Conservation (phyloP, 2,888 invertebrate genomes). For the Caenorhabditis drosophilae region DNA sequence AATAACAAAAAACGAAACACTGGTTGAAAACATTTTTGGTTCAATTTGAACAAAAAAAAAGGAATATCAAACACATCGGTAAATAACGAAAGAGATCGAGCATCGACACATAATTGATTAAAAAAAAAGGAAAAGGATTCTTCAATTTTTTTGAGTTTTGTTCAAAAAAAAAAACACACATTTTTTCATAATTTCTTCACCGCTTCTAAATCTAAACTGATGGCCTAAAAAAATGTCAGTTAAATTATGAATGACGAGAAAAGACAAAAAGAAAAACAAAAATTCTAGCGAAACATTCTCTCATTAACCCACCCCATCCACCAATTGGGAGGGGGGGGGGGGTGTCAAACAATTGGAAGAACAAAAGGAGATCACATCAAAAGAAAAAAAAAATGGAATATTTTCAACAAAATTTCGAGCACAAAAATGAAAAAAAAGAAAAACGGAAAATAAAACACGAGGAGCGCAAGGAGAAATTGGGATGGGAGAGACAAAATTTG, state of each 20-base stretch:
- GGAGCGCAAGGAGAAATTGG: background rate
- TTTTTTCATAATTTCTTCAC: too few relatives aligned
- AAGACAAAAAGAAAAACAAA: background rate
- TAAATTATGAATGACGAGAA: background rate
- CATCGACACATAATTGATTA: constrained; percentile 3
- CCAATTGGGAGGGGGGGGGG: too few relatives aligned
- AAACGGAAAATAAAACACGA: background rate
- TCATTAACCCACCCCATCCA: too few relatives aligned
- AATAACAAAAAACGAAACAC: background rate
- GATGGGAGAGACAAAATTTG: too few relatives aligned
- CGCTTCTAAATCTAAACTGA: background rate
- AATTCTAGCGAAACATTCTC: too few relatives aligned
- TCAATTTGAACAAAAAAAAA: background rate
- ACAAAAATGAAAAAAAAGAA: background rate
- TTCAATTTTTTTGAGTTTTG: background rate
- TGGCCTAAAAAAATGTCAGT: background rate
- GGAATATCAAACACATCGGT: background rate
- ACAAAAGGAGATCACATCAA: background rate
- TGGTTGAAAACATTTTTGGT: background rate
- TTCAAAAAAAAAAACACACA: too few relatives aligned
- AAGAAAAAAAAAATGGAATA: too few relatives aligned
- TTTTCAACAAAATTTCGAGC: background rate
- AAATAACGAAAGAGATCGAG: constrained; percentile 7
- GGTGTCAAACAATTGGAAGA: background rate
- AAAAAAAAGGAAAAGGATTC: background rate